phyloP scores from a whole-genome alignment of 2,113 vertebrate genomes.

The Gnathonemus echidnorhynchus region DNA sequence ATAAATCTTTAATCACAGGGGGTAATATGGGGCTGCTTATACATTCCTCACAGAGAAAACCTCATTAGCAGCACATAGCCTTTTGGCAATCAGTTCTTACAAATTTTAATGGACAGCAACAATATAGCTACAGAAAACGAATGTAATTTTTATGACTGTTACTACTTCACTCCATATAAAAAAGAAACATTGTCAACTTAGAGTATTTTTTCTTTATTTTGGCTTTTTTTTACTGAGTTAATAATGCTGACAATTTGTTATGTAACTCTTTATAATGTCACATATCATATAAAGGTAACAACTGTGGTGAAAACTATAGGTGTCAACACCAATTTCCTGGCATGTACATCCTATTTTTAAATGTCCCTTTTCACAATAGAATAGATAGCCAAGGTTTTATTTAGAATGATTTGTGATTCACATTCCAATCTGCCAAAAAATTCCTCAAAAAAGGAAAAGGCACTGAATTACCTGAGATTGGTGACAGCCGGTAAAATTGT shows the following conservation, averaged over 20 bases:
- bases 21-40: background rate
- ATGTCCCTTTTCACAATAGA: background rate
- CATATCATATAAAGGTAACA: background rate
- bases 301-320: background rate
- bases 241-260: background rate
- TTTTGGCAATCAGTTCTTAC: background rate
- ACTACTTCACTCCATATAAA: background rate
- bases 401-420: background rate
- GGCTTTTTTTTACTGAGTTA: background rate
- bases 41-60: background rate
- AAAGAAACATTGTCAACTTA: background rate
- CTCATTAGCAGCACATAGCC: background rate
- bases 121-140: background rate
- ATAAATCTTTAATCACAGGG: background rate
- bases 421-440: background rate
- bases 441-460: background rate
- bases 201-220: background rate
- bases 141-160: background rate
- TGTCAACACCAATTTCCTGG: slow-evolving; percentile 5
- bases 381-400: background rate
- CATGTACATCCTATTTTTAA: background rate
- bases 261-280: background rate
- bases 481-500: background rate
- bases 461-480: background rate
- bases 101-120: background rate